phyloP scores from a whole-genome alignment of 2,888 invertebrate genomes.

The Falcaria lacertinaria region DNA sequence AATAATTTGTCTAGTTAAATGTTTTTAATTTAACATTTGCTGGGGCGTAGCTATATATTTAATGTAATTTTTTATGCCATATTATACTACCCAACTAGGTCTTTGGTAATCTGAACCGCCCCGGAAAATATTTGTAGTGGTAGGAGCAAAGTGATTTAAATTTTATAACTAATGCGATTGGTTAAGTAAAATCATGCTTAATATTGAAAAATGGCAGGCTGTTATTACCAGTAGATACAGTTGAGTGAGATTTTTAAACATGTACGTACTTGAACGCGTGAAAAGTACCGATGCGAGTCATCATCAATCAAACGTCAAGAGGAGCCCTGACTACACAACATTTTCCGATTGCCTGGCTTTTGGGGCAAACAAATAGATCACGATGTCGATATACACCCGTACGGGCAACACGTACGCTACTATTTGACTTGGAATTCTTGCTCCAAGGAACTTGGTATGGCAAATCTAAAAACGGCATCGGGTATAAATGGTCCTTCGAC shows the following conservation, averaged over 20 bases:
- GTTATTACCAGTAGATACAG: neutral
- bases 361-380: conserved; percentile 58
- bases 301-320: conserved; percentile 64
- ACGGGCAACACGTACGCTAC: conserved; percentile 29
- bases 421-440: conserved; percentile 30
- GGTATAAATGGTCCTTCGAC: neutral
- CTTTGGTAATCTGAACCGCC: too few relatives aligned
- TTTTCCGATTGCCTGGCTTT: conserved; percentile 60
- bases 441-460: conserved; percentile 13
- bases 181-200: too few relatives aligned
- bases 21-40: too few relatives aligned
- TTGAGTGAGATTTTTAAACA: neutral
- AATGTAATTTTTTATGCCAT: too few relatives aligned
- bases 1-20: too few relatives aligned
- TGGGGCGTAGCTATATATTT: too few relatives aligned
- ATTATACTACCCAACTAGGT: too few relatives aligned
- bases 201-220: too few relatives aligned
- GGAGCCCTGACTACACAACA: conserved; percentile 57
- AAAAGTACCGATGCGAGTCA: conserved; percentile 31
- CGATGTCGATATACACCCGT: conserved; percentile 30
- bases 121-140: too few relatives aligned
- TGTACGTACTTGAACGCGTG: conserved; percentile 30
- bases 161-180: too few relatives aligned
- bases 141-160: too few relatives aligned
- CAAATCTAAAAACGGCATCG: conserved; percentile 7